Conservation (phyloP, 2,888 invertebrate genomes). For the Chloromyia formosa region DNA sequence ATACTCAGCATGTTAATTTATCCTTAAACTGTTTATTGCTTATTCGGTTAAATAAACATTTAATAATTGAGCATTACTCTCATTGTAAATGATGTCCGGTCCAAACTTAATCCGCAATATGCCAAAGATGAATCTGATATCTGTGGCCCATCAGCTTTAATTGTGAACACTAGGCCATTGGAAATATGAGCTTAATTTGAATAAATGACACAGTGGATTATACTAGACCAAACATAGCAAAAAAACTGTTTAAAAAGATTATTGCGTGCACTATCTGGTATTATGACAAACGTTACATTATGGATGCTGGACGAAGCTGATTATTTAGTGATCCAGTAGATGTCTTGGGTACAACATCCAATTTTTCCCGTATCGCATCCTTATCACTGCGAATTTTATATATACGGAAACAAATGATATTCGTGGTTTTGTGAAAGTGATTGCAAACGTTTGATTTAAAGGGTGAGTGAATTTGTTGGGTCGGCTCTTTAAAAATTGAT, state of each 20-base stretch:
- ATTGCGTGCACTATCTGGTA: neutral
- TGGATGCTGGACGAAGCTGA: neutral
- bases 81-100: neutral
- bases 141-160: conserved; percentile 4
- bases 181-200: conserved; percentile 24
- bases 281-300: conserved; percentile 1
- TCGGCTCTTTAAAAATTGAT: too few relatives aligned
- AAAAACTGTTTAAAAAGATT: conserved; percentile 22
- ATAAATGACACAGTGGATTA: neutral
- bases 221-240: neutral
- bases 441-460: too few relatives aligned
- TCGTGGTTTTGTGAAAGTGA: too few relatives aligned
- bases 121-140: conserved; percentile 10
- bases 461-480: too few relatives aligned
- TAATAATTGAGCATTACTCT: conserved; percentile 14
- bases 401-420: too few relatives aligned
- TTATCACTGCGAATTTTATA: too few relatives aligned
- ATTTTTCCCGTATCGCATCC: neutral
- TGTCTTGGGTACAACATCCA: conserved; percentile 11
- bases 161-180: conserved; percentile 13
- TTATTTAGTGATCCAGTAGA: conserved; percentile 23
- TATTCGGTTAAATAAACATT: neutral
- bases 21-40: neutral
- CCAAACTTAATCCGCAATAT: neutral
- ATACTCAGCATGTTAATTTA: conserved; percentile 8